These are phyloP conservation scores for Acanthosepion esculentum DNA, from an alignment of 2,888 invertebrate genomes.

Conservation along the genomic window DNA sequence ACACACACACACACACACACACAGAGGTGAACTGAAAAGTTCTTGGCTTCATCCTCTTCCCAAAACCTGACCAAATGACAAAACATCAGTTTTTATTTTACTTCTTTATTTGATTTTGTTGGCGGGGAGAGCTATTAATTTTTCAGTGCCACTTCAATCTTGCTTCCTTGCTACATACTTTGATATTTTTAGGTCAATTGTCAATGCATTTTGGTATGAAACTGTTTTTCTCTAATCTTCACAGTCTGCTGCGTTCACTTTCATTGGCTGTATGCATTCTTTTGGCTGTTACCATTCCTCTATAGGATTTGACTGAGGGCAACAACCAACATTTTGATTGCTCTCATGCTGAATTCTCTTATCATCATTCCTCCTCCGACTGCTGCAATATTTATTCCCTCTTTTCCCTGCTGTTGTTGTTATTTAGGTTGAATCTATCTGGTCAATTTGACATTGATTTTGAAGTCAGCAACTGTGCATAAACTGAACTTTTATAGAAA, in stretches of 20 bases:
- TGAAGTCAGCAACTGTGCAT: conserved; percentile 8
- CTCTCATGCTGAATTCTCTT: background rate
- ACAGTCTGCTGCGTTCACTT: background rate
- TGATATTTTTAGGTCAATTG: background rate
- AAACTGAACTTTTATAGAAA: background rate
- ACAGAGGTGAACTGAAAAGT: too few relatives aligned
- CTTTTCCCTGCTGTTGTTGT: background rate
- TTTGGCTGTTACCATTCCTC: background rate
- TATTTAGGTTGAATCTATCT: conserved; percentile 33
- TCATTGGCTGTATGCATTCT: background rate
- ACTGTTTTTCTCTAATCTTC: background rate
- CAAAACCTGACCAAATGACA: too few relatives aligned
- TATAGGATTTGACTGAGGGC: background rate
- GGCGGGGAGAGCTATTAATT: too few relatives aligned
- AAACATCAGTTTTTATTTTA: too few relatives aligned
- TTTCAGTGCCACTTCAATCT: too few relatives aligned
- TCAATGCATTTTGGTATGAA: background rate
- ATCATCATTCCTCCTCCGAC: background rate
- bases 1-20: too few relatives aligned
- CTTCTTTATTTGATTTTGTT: too few relatives aligned
- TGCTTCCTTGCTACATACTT: background rate
- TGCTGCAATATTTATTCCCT: background rate
- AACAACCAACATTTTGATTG: background rate
- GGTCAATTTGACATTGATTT: conserved; percentile 33
- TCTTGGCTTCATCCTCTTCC: too few relatives aligned